Conservation (phyloP, 2,797 vertebrate species). For the Falco biarmicus region DNA sequence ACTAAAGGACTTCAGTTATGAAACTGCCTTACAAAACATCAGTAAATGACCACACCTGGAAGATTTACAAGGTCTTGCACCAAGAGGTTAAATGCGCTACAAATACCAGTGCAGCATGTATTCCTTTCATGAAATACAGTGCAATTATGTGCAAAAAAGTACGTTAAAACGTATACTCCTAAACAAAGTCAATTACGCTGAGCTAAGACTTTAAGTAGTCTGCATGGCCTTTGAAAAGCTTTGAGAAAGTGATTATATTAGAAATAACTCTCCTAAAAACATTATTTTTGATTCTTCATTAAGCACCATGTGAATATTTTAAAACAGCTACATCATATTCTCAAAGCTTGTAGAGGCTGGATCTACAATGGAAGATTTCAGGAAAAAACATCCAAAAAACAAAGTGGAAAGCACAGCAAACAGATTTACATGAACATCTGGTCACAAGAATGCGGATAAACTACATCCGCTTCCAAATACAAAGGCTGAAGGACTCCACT, state of each 20-base stretch:
- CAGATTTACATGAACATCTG: not conserved
- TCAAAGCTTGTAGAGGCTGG: constrained; percentile 22
- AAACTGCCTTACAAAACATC: constrained; percentile 63
- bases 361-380: constrained; percentile 1
- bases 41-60: not conserved
- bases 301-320: constrained; percentile 17
- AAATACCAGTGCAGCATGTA: not conserved
- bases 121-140: not conserved
- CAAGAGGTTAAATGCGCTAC: not conserved
- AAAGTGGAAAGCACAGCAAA: constrained; percentile 34
- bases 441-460: not conserved
- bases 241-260: not conserved
- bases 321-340: not conserved
- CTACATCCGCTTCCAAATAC: constrained; percentile 21
- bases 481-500: constrained; percentile 1
- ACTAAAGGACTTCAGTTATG: constrained; percentile 47
- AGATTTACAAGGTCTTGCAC: constrained; percentile 48
- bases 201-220: not conserved
- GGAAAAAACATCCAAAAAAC: constrained; percentile 5
- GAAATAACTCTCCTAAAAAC: not conserved
- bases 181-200: not conserved
- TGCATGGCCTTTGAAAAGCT: constrained; percentile 6
- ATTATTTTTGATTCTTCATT: not conserved
- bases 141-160: constrained; percentile 3
- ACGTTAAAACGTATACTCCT: not conserved